Base-by-base conservation (phyloP, 2,797 vertebrate species). In the Chlorospingus semifuscus region DNA sequence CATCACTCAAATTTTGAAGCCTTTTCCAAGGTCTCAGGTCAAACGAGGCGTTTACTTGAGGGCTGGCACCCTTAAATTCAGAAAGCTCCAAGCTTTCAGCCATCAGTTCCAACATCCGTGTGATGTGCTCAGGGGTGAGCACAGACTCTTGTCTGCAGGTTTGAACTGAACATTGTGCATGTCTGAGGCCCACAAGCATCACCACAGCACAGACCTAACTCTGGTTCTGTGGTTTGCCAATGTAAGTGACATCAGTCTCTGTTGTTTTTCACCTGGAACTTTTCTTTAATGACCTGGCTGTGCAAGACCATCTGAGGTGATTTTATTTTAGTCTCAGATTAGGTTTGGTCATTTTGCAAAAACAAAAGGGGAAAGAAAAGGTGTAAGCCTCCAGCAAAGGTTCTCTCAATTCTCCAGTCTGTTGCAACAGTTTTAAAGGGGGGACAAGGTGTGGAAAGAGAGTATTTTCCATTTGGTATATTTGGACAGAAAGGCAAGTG, bases 151-250 rank as follows among this genome's bases (percentile, higher is more conserved):
- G 9, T 44, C 49, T 23, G 22, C 32, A 59, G 60, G 29, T 78
- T 64, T 68, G 30, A 39, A 65, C 34, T 0, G 0, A 82, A 44
- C 59, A 41, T 7, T 0, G 0, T 19, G 15, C 24, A 4, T 0
- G 0, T 36, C 74, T 57, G 55, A 41, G 53, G 12, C 17, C 47
- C 41, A 16, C 13, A 41, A 49, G 18, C 56, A 53, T 49, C 30
- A 34, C 36, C 37, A 12, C 17, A 76, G 60, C 59, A 41, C 37
- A 29, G 36, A 53, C 14, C 26, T n/a, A 4, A 41, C 27, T 8
- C n/a, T 59, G 27, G 7, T 21, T 69, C 53, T 41, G n/a, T 66
- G 49, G 14, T 89, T 72, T 64, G 36, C 60, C 29, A 21, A 46
- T 2, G 0, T 8, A 39, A 84, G 32, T 39, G 53, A 55, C 56